Evolutionary conservation across 1,140 invertebrate genomes (phyloP).

Genomic region (Lucilia sericata): DNA sequence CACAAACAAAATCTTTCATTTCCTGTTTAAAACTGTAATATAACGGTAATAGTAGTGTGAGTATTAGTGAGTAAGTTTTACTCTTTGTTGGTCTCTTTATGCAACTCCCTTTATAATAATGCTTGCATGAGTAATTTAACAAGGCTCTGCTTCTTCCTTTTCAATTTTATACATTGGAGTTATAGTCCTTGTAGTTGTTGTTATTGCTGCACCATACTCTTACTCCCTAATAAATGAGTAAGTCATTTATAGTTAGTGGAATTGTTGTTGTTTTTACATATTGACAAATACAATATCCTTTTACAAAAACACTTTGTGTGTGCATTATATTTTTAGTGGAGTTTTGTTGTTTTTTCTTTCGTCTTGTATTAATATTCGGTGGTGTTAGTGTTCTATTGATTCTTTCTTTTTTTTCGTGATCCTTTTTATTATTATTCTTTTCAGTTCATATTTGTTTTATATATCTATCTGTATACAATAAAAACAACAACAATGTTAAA

Average conservation of each 20-base stretch:
- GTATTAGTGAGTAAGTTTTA: background rate
- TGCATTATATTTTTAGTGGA: background rate
- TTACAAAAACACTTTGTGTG: background rate
- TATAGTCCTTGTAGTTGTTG: background rate
- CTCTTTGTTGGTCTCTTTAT: background rate
- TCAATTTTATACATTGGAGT: background rate
- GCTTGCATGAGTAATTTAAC: background rate
- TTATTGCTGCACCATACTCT: background rate
- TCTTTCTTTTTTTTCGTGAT: background rate
- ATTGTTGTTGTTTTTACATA: background rate
- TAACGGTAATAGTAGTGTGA: background rate
- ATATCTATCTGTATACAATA: background rate
- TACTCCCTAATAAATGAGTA: no score
- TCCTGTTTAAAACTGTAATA: no score
- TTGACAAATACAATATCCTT: background rate
- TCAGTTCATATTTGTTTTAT: background rate
- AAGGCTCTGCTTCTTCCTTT: background rate
- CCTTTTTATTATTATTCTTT: background rate
- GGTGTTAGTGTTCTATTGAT: slow-evolving; percentile 19
- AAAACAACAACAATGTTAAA: background rate
- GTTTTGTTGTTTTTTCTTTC: background rate
- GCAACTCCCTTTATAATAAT: background rate
- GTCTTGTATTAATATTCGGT: background rate
- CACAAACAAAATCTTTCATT: no score
- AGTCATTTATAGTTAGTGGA: background rate